phyloP scores from a whole-genome alignment of 2,797 vertebrate genomes.

The Lacerta agilis region DNA sequence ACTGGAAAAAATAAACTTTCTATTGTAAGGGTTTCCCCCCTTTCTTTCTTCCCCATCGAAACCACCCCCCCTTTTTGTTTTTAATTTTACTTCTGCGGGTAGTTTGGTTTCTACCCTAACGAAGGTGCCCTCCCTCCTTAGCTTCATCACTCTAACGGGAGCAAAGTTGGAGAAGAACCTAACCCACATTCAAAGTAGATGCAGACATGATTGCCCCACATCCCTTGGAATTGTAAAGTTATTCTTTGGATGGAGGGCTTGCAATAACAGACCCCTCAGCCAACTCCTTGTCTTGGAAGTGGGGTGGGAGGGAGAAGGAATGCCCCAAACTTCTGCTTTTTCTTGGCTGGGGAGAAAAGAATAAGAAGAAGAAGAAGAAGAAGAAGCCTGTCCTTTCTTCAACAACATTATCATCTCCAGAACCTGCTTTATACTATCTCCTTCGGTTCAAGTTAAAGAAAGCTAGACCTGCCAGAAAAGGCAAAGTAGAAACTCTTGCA shows the following conservation, averaged over 20 bases:
- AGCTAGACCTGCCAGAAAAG: constrained; percentile 37
- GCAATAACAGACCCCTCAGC: constrained; percentile 50
- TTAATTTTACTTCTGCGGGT: constrained; percentile 35
- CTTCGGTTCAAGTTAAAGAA: constrained; percentile 62
- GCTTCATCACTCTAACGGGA: constrained; percentile 44
- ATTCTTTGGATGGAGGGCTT: constrained; percentile 46
- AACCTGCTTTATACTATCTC: constrained; percentile 53
- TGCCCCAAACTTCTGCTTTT: constrained; percentile 59
- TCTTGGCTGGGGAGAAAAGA: constrained; percentile 41
- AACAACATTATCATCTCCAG: constrained; percentile 54
- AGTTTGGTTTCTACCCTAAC: constrained; percentile 77
- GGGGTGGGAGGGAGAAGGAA: constrained; percentile 40
- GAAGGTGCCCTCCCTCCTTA: constrained; percentile 65
- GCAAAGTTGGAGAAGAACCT: constrained; percentile 57
- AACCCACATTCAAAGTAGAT: constrained; percentile 46
- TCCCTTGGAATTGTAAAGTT: not conserved
- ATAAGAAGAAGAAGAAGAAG: not conserved
- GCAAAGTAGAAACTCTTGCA: constrained; percentile 46
- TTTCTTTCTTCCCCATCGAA: not conserved
- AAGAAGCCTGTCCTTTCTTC: constrained; percentile 67
- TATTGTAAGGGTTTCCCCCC: constrained; percentile 85
- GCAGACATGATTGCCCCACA: constrained; percentile 31
- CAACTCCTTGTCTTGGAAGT: constrained; percentile 41
- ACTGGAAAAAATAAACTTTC: constrained; percentile 99
- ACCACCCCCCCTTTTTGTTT: not conserved